phyloP scores from a whole-genome alignment of 92 coral and sea anemone genomes.

The Zoanthus sansibaricus region DNA sequence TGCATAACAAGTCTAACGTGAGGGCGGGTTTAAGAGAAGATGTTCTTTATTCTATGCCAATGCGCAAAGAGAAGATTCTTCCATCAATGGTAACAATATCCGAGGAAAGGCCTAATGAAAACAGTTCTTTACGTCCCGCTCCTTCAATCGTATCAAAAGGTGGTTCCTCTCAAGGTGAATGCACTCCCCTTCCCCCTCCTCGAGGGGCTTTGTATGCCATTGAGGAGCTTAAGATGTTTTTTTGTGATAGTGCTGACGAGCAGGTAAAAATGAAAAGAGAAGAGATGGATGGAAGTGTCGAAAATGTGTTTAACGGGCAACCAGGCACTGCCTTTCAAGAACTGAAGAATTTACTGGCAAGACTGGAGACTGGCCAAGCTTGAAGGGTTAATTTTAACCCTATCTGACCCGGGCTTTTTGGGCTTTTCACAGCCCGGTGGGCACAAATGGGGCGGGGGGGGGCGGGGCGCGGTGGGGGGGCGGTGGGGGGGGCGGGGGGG shows the following conservation, averaged over 20 bases:
- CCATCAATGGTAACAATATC: conserved; percentile 10
- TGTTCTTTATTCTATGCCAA: conserved; percentile 15
- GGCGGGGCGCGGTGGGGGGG: no score
- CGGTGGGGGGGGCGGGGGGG: no score
- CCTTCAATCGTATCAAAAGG: not conserved
- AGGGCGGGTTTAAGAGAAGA: not conserved
- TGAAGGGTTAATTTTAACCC: not conserved
- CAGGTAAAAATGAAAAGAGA: not conserved
- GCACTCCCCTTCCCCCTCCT: conserved; percentile 22
- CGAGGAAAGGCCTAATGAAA: not conserved
- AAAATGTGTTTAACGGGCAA: not conserved
- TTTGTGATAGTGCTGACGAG: not conserved
- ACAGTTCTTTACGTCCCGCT: not conserved
- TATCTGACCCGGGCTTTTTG: no score
- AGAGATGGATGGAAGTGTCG: not conserved
- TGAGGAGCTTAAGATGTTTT: conserved; percentile 17
- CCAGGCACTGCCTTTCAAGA: not conserved
- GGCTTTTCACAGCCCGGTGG: no score
- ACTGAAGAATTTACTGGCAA: conserved; percentile 7
- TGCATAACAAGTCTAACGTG: not conserved
- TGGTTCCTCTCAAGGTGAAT: not conserved
- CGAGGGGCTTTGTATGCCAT: conserved; percentile 25
- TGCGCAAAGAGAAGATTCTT: not conserved
- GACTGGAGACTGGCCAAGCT: conserved; percentile 3
- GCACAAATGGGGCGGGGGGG: no score